Evolutionary conservation across 1,140 invertebrate species (phyloP), one percentile per base, ranked within the genome.

Genomic region (Paraescarpia echinospica): DNA sequence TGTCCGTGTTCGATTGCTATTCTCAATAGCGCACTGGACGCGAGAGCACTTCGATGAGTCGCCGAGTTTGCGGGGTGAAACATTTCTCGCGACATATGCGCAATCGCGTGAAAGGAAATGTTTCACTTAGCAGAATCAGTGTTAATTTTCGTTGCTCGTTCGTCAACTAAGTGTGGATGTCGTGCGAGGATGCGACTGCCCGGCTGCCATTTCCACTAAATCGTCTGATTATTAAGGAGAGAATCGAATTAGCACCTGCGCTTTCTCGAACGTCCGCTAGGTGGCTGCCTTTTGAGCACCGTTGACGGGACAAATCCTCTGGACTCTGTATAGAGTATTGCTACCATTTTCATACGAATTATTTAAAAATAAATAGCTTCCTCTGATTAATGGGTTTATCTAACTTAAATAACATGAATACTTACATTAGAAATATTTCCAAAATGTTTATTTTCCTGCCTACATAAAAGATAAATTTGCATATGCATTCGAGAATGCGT

Each of bases 121-220:
- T 77, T 77, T 77, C 59, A 77, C 59, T 77, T 77, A 77, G 59
- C 59, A 18, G 27, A 77, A 77, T 77, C 59, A 77, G 59, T 77
- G 59, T 77, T 77, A 77, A 77, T 77, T 77, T 77, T 77, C 59
- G 59, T 77, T 77, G 59, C 59, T 77, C 59, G 59, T 77, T 77
- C 59, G 59, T 77, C 59, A 27, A 6, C 14, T 77, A 77, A 77
- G 59, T 77, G 59, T 77, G 59, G 59, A 77, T 77, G 59, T 77
- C 59, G 59, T 77, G 59, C 59, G 22, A 77, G 59, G 59, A 77
- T 14, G 59, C 59, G 59, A 18, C 59, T 31, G 22, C 59, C 4
- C 1, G 59, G 22, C 59, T 77, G 59, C 59, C 22, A 77, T 77
- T 77, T 77, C 59, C 59, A 77, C 59, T 27, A 77, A 77, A 77